Evolutionary conservation across 2,113 vertebrate genomes (phyloP).

Genomic region (Cryptotis parvus): DNA sequence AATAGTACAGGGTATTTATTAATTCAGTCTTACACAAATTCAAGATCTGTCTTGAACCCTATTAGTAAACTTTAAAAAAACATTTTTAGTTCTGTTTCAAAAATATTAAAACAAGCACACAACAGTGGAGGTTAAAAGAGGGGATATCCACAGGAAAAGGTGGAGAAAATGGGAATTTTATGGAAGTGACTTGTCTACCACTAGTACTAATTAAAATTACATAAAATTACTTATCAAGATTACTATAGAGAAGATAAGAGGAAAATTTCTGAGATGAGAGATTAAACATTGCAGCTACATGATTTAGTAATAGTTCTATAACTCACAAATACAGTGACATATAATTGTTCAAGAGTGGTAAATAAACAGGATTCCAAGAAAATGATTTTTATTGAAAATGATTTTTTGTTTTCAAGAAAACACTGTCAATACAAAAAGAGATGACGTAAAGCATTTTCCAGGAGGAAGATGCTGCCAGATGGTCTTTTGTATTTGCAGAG

Average conservation of each 20-base stretch:
- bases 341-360: too few species aligned
- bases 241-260: background rate
- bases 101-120: too few species aligned
- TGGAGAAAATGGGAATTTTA: too few species aligned
- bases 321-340: slow-evolving; percentile 32
- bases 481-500: background rate
- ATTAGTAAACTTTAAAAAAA: too few species aligned
- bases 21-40: too few species aligned
- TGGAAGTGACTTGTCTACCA: background rate
- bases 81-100: too few species aligned
- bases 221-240: background rate
- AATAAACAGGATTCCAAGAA: too few species aligned
- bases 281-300: background rate
- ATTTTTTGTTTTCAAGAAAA: slow-evolving; percentile 31
- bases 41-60: too few species aligned
- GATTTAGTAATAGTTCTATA: background rate
- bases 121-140: too few species aligned
- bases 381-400: background rate
- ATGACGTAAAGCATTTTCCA: background rate
- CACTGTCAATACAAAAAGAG: background rate
- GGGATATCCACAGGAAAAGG: too few species aligned
- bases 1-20: too few species aligned
- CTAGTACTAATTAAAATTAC: background rate
- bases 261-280: background rate
- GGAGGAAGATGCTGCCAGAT: background rate